Evolutionary conservation across 2,113 vertebrate genomes (phyloP), one percentile per base, ranked within the genome.

Genomic region (Euleptes europaea): DNA sequence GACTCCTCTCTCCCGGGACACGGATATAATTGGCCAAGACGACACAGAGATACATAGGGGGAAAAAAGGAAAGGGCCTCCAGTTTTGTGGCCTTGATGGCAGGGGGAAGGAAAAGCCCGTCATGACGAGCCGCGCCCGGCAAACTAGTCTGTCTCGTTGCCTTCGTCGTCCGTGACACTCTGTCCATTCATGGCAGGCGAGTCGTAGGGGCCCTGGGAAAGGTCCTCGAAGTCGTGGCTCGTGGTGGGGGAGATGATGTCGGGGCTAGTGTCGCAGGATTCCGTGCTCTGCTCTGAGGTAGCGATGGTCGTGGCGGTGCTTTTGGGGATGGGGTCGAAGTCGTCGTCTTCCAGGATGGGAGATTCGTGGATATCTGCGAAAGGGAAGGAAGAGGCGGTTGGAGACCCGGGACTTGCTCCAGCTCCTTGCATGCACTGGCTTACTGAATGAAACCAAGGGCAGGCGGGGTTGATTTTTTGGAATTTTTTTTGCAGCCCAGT

Each of bases 201-300:
- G 42, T 97, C 95, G 0, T 94, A 92, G 0, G 66, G 96, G 77
- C 96, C 96, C 14, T 98, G 98, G 42, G 97, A 98, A 11, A 98
- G 96, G 91, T 99, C 98, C 91, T 99, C 98, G 0, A 98, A 99
- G n/a, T 97, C 98, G 7, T 97, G 96, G 90, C 98, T 99, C 33
- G 95, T 96, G 71, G 97, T 96, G 3, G 98, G 98, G 0, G 98
- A 99, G 83, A 98, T 94, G 10, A 98, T 94, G 35, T 97, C 98
- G 0, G 99, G 98, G 92, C 98, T 99, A 12, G 96, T 98, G 95
- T 99, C 98, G 1, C 98, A 99, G 2, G 98, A 99, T 87, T 98
- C 98, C 0, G 98, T 98, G 95, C 98, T 99, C 95, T 98, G 98
- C 92, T 98, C 98, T 0, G 98, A 98, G 80, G 97, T 98, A 90